These are phyloP conservation scores for Pachyrhynchus sulphureomaculatus DNA, from an alignment of 1,140 invertebrate genomes.

Conservation along the genomic window DNA sequence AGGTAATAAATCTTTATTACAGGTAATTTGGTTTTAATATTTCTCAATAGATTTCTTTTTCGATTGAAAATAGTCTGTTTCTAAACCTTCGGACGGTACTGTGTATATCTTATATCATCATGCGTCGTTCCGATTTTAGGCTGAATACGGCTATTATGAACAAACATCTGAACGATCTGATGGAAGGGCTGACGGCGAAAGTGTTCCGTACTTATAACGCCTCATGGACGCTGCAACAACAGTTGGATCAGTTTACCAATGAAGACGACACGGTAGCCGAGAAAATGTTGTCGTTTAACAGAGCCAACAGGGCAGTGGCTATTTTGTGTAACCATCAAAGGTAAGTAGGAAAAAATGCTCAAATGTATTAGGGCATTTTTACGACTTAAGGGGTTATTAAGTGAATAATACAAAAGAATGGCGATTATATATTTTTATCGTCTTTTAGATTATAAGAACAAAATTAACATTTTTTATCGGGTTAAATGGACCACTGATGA, in stretches of 20 bases:
- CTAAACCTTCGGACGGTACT: no score
- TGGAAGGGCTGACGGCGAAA: constrained; percentile 98
- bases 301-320: constrained; percentile 97
- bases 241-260: constrained; percentile 91
- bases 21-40: no score
- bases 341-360: constrained; percentile 53
- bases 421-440: no score
- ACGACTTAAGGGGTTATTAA: not conserved
- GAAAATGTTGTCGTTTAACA: constrained; percentile 92
- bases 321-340: constrained; percentile 99
- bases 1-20: no score
- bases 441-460: no score
- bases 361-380: not conserved
- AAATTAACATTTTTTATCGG: no score
- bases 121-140: constrained; percentile 11
- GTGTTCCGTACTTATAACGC: constrained; percentile 99
- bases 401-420: no score
- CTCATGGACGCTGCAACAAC: constrained; percentile 94
- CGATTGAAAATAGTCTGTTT: no score
- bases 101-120: no score
- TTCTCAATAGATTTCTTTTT: no score
- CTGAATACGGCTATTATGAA: constrained; percentile 96
- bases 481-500: no score
- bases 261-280: constrained; percentile 76
- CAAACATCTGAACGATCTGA: constrained; percentile 95